Conservation (phyloP, 2,888 invertebrate genomes). For the Urechis unicinctus region DNA sequence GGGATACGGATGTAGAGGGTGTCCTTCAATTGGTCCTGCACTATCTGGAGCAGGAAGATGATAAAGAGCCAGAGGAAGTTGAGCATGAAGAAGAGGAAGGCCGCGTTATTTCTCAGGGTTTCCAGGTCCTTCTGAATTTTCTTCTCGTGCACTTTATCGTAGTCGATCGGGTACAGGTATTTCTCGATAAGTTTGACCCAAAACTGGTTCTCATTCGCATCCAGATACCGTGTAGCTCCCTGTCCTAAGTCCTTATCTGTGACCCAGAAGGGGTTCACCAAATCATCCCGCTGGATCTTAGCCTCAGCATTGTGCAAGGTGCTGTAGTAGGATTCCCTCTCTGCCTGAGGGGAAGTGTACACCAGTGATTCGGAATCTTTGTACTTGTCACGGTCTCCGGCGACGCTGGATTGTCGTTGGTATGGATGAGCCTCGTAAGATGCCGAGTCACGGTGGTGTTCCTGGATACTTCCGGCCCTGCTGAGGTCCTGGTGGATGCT, state of each 20-base stretch:
- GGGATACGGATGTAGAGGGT: slow-evolving; percentile 35
- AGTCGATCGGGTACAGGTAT: slow-evolving; percentile 89
- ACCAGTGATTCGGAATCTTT: slow-evolving; percentile 17
- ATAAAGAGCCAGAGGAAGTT: slow-evolving; percentile 98
- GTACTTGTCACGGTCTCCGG: slow-evolving; percentile 2
- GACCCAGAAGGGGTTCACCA: slow-evolving; percentile 34
- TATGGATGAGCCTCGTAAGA: background rate
- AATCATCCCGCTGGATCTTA: slow-evolving; percentile 26
- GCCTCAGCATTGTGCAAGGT: slow-evolving; percentile 18
- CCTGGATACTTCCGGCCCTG: background rate
- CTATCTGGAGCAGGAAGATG: slow-evolving; percentile 87
- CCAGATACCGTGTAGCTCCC: slow-evolving; percentile 77
- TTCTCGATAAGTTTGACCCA: slow-evolving; percentile 86
- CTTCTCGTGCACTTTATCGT: slow-evolving; percentile 64
- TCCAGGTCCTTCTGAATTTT: slow-evolving; percentile 33
- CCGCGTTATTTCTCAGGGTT: slow-evolving; percentile 37
- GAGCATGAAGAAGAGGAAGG: slow-evolving; percentile 81
- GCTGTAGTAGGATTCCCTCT: slow-evolving; percentile 18
- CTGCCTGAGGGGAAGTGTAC: slow-evolving; percentile 9
- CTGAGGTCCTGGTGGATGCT: slow-evolving; percentile 20
- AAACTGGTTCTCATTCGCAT: slow-evolving; percentile 76
- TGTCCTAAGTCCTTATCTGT: slow-evolving; percentile 27
- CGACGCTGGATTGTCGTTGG: background rate
- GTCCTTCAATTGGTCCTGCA: slow-evolving; percentile 30
- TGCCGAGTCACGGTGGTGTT: no score